Evolutionary conservation across 2,888 invertebrate species (phyloP).

Genomic region (Drosophila kambysellisi): DNA sequence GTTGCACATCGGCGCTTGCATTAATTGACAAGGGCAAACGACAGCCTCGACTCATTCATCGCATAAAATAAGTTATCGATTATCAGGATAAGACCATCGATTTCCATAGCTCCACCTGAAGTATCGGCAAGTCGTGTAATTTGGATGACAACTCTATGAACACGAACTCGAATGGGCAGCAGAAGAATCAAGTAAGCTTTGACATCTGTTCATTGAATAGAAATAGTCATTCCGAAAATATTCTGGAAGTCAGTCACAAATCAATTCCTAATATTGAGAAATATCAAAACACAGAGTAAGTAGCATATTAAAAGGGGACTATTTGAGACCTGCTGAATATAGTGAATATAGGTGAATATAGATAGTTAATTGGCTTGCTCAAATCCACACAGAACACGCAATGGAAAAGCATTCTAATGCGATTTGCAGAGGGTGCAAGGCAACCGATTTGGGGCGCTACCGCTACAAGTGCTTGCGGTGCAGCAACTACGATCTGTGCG

Average conservation of each 20-base stretch:
- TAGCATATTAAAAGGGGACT: not conserved
- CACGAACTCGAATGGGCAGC: not conserved
- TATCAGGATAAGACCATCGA: too few species aligned
- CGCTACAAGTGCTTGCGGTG: constrained; percentile 65
- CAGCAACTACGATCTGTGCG: constrained; percentile 54
- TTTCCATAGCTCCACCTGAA: too few species aligned
- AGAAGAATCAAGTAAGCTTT: not conserved
- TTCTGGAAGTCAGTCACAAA: not conserved
- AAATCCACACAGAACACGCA: not conserved
- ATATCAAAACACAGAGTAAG: not conserved
- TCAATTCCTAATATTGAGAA: not conserved
- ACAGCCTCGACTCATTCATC: too few species aligned
- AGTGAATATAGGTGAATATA: not conserved
- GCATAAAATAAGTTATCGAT: too few species aligned
- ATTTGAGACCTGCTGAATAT: not conserved
- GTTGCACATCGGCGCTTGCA: not conserved
- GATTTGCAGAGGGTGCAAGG: constrained; percentile 46
- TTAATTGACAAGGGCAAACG: not conserved
- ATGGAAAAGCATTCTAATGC: constrained; percentile 43
- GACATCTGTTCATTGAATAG: not conserved
- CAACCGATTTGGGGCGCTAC: constrained; percentile 12
- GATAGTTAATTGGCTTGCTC: not conserved
- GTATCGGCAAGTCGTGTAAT: not conserved
- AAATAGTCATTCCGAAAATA: not conserved
- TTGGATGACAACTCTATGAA: not conserved